These are phyloP conservation scores for Halcyon malimbica DNA, from an alignment of 2,113 vertebrate genomes.

Conservation along the genomic window DNA sequence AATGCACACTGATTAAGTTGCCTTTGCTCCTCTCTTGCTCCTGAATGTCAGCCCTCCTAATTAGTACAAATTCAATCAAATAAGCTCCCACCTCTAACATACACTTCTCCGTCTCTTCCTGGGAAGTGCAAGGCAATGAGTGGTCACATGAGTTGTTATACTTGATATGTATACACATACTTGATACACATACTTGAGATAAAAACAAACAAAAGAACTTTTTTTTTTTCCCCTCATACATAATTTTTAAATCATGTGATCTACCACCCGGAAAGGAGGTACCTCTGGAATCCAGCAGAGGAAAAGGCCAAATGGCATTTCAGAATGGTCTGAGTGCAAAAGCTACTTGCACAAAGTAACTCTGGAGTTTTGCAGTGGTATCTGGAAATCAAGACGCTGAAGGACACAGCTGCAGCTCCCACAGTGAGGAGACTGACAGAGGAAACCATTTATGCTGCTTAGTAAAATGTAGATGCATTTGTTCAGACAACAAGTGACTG, in stretches of 20 bases:
- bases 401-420: constrained; percentile 4
- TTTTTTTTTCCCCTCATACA: not conserved
- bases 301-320: not conserved
- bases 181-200: not conserved
- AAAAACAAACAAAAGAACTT: not conserved
- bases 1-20: not conserved
- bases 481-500: constrained; percentile 18
- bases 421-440: not conserved
- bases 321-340: not conserved
- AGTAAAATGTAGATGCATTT: not conserved
- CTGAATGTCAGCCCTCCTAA: not conserved
- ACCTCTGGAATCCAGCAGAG: not conserved
- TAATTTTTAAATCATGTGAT: not conserved
- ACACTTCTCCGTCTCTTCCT: not conserved
- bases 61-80: not conserved
- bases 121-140: not conserved
- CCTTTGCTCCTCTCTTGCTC: not conserved
- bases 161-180: not conserved
- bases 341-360: not conserved
- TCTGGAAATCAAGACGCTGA: not conserved
- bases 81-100: not conserved
- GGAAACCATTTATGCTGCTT: not conserved
- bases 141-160: not conserved
- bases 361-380: not conserved
- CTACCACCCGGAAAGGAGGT: not conserved